These are phyloP conservation scores for Lates calcarifer DNA, from an alignment of 2,113 vertebrate genomes.

Conservation along the genomic window DNA sequence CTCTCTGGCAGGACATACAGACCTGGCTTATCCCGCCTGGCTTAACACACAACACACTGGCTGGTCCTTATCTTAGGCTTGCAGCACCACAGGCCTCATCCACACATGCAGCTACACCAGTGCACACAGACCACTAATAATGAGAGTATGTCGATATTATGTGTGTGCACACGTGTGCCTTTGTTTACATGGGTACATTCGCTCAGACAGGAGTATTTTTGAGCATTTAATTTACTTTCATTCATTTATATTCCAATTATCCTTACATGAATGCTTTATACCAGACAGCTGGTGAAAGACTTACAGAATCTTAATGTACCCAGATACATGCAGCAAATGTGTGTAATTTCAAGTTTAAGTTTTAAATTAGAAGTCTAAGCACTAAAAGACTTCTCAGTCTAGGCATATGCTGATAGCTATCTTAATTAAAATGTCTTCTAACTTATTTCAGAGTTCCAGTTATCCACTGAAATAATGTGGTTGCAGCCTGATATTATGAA, in stretches of 20 bases:
- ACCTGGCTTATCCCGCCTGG: slow-evolving; percentile 40
- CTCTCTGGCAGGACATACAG: slow-evolving; percentile 48
- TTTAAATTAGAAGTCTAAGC: neutral
- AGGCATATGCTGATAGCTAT: neutral
- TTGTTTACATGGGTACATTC: neutral
- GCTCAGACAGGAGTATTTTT: neutral
- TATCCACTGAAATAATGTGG: neutral
- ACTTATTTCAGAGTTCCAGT: neutral
- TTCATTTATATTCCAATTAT: neutral
- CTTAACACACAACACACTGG: slow-evolving; percentile 42
- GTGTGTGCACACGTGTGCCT: neutral
- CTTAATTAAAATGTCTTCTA: neutral
- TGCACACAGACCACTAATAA: slow-evolving; percentile 36
- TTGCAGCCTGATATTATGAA: neutral
- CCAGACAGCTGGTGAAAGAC: neutral
- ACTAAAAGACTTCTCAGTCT: neutral
- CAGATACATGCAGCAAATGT: neutral
- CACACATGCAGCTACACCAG: slow-evolving; percentile 15
- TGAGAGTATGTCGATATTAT: neutral
- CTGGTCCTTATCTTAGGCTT: slow-evolving; percentile 59
- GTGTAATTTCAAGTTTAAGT: neutral
- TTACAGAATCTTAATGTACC: neutral
- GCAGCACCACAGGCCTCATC: slow-evolving; percentile 47
- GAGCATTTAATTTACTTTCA: neutral
- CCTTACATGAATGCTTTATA: neutral